Evolutionary conservation across 37 sponge, comb jelly and placozoan genomes (phyloP), one percentile per base, ranked within the genome.

Genomic region (Theonella swinhoei): DNA sequence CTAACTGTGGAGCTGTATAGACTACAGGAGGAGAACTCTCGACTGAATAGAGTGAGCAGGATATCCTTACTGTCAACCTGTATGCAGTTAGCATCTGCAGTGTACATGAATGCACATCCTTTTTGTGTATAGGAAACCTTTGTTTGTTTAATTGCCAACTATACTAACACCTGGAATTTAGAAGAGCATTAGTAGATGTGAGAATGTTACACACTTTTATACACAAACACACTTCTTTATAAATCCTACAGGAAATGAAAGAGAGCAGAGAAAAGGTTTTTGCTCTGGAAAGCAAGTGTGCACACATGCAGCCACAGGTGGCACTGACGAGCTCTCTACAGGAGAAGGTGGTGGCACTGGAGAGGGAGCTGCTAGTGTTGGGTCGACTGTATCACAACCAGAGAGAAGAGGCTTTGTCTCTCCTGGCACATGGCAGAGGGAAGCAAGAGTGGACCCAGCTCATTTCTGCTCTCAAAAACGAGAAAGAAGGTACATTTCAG

Each of bases 371-470:
- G 7, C 79, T 89, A 30, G 68, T 86, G 3, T 39, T 93, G 1
- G 90, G 86, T 24, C 90, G 88, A 64, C 47, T 85, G 40, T 65
- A 86, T 42, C 86, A 82, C 28, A 72, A 82, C 40, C 83, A 89
- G 65, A 68, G 60, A 47, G 80, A 75, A 5, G 36, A 75, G 34
- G 9, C 59, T n/a, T n/a, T 38, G 38, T 32, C 68, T 19, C 81
- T 81, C 3, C 60, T 41, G 29, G 9, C 42, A 3, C 76, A 59
- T 17, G 30, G 41, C 30, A 14, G 19, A 31, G 20, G 42, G 1
- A 29, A 41, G 65, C 59, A 33, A 37, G 81, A 87, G 59, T 32
- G 24, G 58, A 74, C 0, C 1, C 14, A 23, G 1, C 70, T 34
- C 26, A 69, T 62, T 65, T 68, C 32, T 17, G 23, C 84, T 19